Conservation (phyloP, 2,888 invertebrate genomes). For the Zaprionus bogoriensis region DNA sequence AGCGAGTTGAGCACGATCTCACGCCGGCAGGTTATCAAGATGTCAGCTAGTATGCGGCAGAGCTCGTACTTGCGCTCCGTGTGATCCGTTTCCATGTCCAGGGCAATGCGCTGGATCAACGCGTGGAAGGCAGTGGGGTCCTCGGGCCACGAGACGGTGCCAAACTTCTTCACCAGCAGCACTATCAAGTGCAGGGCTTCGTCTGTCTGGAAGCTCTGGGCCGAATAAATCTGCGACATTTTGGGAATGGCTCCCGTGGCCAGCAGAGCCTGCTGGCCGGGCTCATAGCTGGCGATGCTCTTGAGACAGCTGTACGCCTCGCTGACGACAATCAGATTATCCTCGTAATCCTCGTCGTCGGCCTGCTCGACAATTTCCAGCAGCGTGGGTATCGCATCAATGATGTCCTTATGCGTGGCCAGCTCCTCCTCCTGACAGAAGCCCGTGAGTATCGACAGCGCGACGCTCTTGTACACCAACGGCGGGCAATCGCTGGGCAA, state of each 20-base stretch:
- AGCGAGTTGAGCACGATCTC: constrained; percentile 86
- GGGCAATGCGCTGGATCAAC: constrained; percentile 90
- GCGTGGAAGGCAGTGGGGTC: constrained; percentile 92
- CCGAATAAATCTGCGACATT: constrained; percentile 93
- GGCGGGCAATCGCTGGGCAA: constrained; percentile 94
- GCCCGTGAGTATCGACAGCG: constrained; percentile 92
- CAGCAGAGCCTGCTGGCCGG: constrained; percentile 91
- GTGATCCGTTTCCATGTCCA: constrained; percentile 94
- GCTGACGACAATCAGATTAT: constrained; percentile 92
- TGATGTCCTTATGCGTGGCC: constrained; percentile 92
- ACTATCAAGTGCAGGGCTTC: constrained; percentile 92
- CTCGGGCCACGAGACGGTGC: constrained; percentile 89
- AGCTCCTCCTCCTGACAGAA: constrained; percentile 92
- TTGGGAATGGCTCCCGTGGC: constrained; percentile 90
- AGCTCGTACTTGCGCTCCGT: constrained; percentile 95
- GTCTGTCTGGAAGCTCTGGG: constrained; percentile 94
- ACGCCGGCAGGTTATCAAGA: constrained; percentile 89
- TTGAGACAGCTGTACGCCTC: constrained; percentile 93
- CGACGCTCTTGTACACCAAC: constrained; percentile 94
- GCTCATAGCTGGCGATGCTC: constrained; percentile 90
- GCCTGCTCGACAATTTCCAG: constrained; percentile 92
- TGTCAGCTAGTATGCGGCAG: constrained; percentile 89
- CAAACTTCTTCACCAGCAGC: constrained; percentile 88
- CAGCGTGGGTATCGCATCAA: constrained; percentile 91
- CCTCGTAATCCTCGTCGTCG: constrained; percentile 93